phyloP scores from a whole-genome alignment of 1,140 invertebrate genomes.

The Hypothenemus hampei region DNA sequence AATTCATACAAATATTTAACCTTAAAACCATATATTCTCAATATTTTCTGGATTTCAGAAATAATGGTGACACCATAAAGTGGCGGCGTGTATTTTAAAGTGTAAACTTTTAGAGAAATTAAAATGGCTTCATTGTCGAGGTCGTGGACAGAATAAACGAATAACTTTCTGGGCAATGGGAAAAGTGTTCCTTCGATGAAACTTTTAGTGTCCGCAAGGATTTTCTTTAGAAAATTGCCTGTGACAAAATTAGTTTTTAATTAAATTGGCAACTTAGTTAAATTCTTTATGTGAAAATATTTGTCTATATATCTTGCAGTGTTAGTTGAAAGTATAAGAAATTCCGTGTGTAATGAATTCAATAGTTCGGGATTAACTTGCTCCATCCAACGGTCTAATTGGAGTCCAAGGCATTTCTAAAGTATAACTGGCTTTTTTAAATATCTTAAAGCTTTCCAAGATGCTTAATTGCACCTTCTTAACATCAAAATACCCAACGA shows the following conservation, averaged over 20 bases:
- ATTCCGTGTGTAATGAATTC: neutral
- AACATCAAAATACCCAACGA: neutral
- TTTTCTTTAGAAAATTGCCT: conserved; percentile 23
- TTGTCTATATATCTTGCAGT: neutral
- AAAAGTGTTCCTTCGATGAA: conserved; percentile 6
- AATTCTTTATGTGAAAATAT: neutral
- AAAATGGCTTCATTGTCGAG: conserved; percentile 15
- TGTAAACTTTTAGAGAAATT: conserved; percentile 7
- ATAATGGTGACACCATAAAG: conserved; percentile 20
- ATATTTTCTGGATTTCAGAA: conserved; percentile 23
- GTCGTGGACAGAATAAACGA: conserved; percentile 29
- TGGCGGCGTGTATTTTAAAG: conserved; percentile 10
- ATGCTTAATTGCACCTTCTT: conserved; percentile 1
- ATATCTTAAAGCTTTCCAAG: neutral
- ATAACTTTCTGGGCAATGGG: conserved; percentile 15
- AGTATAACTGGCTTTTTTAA: neutral
- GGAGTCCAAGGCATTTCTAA: neutral
- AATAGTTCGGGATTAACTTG: conserved; percentile 1
- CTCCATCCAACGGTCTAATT: neutral
- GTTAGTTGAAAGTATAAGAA: neutral
- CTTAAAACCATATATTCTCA: conserved; percentile 16
- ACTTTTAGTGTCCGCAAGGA: conserved; percentile 16
- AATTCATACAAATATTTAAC: neutral
- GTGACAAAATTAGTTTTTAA: neutral
- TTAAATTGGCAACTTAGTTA: neutral